phyloP scores from a whole-genome alignment of 2,888 invertebrate species.

The Drosophila buzzatii region DNA sequence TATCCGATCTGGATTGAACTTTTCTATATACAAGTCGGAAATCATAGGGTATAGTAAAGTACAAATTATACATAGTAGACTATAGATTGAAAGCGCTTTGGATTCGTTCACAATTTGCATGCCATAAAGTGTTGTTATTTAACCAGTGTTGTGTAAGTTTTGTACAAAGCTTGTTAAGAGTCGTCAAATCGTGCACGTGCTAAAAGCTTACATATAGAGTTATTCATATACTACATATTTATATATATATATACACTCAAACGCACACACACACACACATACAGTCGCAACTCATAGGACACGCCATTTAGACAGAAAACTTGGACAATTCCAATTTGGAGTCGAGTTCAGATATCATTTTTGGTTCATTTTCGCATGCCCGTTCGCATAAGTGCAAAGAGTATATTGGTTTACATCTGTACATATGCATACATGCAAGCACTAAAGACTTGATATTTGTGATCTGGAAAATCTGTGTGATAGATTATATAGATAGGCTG shows the following conservation, averaged over 20 bases:
- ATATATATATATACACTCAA: background rate
- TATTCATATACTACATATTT: conserved; percentile 15
- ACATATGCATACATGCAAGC: background rate
- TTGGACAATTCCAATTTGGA: conserved; percentile 2
- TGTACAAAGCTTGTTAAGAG: conserved; percentile 14
- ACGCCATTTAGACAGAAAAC: conserved; percentile 9
- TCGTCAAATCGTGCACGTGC: conserved; percentile 22
- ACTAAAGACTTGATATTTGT: background rate
- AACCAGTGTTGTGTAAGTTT: conserved; percentile 40
- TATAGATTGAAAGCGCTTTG: conserved; percentile 16
- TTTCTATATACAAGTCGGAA: conserved; percentile 17
- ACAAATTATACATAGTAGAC: background rate
- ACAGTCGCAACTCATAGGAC: background rate
- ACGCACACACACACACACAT: conserved; percentile 6
- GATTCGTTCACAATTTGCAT: conserved; percentile 18
- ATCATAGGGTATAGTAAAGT: conserved; percentile 3
- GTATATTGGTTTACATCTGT: background rate
- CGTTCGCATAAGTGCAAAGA: background rate
- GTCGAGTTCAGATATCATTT: background rate
- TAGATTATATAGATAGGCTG: background rate
- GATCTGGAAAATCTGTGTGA: background rate
- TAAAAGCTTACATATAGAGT: background rate
- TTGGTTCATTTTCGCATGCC: conserved; percentile 3
- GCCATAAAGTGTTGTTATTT: conserved; percentile 26
- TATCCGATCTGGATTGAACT: conserved; percentile 12